These are phyloP conservation scores for Actenoides lindsayi DNA, from an alignment of 2,113 vertebrate species.

Conservation along the genomic window DNA sequence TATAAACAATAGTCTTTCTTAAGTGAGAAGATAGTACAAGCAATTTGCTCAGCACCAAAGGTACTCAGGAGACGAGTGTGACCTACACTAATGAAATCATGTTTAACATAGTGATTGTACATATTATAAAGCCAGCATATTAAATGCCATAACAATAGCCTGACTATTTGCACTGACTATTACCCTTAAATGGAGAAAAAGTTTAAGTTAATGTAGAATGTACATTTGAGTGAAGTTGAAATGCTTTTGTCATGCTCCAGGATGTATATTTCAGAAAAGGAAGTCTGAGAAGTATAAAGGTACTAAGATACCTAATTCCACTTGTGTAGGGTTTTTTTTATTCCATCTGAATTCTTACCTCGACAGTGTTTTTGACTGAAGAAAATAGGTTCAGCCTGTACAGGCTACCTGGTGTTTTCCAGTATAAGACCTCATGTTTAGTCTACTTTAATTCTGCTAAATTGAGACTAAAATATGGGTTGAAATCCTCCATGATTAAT, in stretches of 20 bases:
- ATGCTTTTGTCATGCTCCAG: background rate
- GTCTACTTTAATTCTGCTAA: background rate
- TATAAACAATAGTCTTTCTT: background rate
- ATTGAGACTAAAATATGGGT: background rate
- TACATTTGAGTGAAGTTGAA: background rate
- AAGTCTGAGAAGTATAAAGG: background rate
- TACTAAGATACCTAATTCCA: accelerated
- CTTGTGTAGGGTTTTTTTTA: background rate
- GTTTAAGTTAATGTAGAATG: background rate
- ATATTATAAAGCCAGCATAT: background rate
- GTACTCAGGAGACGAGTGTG: background rate
- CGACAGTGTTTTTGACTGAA: background rate
- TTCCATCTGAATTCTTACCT: background rate
- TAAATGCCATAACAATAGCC: background rate
- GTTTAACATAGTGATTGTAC: background rate
- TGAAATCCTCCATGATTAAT: background rate
- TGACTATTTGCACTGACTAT: background rate
- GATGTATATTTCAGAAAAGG: background rate
- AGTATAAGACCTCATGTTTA: accelerated
- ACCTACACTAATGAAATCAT: background rate
- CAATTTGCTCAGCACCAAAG: background rate
- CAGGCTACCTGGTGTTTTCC: background rate
- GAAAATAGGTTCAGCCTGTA: background rate
- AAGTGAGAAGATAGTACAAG: background rate
- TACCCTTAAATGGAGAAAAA: background rate